phyloP scores from a whole-genome alignment of 2,113 vertebrate species.

The Scalopus aquaticus region DNA sequence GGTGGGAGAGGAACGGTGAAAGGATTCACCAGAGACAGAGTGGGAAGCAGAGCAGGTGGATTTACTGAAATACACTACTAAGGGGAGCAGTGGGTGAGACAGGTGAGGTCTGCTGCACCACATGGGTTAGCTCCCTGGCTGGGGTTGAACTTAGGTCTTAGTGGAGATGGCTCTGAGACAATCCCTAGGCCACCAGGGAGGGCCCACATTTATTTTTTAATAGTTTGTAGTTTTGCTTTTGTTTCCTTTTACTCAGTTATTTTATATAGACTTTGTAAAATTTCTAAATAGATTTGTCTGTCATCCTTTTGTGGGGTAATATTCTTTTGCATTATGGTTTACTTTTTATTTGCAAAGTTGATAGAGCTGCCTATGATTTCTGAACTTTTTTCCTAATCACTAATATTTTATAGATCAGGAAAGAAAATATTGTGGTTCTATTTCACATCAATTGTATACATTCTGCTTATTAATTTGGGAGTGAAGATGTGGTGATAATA shows the following conservation, averaged over 20 bases:
- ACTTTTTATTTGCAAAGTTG: not conserved
- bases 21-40: too few relatives aligned
- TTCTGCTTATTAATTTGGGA: not conserved
- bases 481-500: not conserved
- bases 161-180: too few relatives aligned
- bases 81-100: too few relatives aligned
- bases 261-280: not conserved
- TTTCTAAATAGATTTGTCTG: not conserved
- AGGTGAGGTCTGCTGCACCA: too few relatives aligned
- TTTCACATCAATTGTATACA: not conserved
- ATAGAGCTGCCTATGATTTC: not conserved
- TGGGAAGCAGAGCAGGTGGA: too few relatives aligned
- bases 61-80: too few relatives aligned
- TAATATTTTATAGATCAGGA: not conserved
- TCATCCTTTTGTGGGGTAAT: not conserved
- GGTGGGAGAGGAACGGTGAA: too few relatives aligned
- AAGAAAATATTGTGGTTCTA: slow-evolving; percentile 20
- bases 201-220: not conserved
- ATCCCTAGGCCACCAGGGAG: too few relatives aligned
- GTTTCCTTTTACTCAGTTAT: not conserved
- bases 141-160: too few relatives aligned
- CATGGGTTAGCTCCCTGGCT: too few relatives aligned
- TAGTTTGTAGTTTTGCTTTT: slow-evolving; percentile 12
- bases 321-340: not conserved
- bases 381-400: not conserved